Conservation (phyloP, 2,113 vertebrate genomes). For the Tiliqua scincoides region DNA sequence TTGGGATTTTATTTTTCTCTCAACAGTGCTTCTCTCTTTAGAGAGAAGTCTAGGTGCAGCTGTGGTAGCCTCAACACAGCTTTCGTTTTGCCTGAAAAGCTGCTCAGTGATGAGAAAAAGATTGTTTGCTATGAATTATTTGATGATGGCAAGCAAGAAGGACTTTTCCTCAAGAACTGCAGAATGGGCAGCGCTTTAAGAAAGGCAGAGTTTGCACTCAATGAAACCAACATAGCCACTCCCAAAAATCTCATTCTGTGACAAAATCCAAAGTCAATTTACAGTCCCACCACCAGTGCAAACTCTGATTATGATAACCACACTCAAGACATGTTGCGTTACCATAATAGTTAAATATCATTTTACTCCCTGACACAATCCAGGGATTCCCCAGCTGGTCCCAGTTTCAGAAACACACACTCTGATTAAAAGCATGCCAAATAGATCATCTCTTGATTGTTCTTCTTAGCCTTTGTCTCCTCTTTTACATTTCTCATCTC, state of each 20-base stretch:
- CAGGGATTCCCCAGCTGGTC: constrained; percentile 3
- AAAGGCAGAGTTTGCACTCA: neutral
- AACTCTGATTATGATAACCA: neutral
- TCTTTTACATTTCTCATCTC: neutral
- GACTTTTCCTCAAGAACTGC: neutral
- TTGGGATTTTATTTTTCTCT: neutral
- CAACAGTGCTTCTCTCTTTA: neutral
- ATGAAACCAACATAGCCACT: neutral
- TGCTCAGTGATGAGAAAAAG: neutral
- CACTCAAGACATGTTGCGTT: neutral
- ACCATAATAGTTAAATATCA: neutral
- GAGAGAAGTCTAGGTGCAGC: neutral
- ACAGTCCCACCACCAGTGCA: neutral
- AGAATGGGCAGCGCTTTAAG: neutral
- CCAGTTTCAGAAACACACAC: neutral
- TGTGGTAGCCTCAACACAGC: neutral
- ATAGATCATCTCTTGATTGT: neutral
- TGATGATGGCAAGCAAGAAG: neutral
- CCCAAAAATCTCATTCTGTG: neutral
- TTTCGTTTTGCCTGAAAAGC: neutral
- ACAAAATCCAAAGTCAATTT: neutral
- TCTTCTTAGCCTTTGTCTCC: neutral
- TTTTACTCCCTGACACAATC: neutral
- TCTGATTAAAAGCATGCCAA: neutral
- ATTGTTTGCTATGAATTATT: neutral